A percentile compares a stretch with the other conserved stretches of the same genome.
Evolutionary conservation across 2,113 vertebrate genomes (phyloP).

Genomic region (Vulpes vulpes): DNA sequence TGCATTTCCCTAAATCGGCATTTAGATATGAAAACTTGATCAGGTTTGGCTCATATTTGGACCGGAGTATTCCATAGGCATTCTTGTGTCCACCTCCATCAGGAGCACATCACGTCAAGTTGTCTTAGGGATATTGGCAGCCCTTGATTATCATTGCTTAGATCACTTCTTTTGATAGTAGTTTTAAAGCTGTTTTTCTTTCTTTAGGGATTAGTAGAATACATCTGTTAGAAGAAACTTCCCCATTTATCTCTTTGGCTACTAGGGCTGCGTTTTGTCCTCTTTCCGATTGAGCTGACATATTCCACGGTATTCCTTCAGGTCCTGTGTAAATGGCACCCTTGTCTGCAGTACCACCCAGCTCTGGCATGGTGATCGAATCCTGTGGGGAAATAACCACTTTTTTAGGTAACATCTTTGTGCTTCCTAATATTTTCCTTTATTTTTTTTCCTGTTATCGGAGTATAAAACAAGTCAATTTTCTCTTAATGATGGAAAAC

Average conservation of each 20-base stretch:
- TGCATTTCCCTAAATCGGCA: neutral
- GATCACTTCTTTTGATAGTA: neutral
- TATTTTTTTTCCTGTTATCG: neutral
- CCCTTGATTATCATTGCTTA: neutral
- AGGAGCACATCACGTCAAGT: neutral
- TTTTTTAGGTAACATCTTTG: conserved; percentile 94
- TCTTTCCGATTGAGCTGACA: rapidly evolving
- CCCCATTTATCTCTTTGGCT: neutral
- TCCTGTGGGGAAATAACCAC: conserved; percentile 99
- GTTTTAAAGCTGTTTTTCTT: neutral
- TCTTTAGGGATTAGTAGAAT: neutral
- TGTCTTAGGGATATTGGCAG: neutral
- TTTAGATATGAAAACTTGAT: neutral
- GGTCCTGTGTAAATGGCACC: conserved; percentile 97
- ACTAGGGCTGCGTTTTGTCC: neutral
- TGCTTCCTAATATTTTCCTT: neutral
- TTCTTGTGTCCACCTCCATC: neutral
- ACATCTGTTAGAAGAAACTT: rapidly evolving
- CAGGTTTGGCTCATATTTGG: neutral
- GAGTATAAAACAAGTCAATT: conserved; percentile 50
- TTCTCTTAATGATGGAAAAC: conserved; percentile 43
- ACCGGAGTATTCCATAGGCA: neutral
- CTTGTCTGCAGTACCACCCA: conserved; percentile 91
- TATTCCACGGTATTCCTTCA: conserved; percentile 77
- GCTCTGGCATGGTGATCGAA: conserved; percentile 98